A percentile compares a stretch with the other conserved stretches of the same genome.
Evolutionary conservation across 2,113 vertebrate genomes (phyloP).

Genomic region (Corydoras maculifer): DNA sequence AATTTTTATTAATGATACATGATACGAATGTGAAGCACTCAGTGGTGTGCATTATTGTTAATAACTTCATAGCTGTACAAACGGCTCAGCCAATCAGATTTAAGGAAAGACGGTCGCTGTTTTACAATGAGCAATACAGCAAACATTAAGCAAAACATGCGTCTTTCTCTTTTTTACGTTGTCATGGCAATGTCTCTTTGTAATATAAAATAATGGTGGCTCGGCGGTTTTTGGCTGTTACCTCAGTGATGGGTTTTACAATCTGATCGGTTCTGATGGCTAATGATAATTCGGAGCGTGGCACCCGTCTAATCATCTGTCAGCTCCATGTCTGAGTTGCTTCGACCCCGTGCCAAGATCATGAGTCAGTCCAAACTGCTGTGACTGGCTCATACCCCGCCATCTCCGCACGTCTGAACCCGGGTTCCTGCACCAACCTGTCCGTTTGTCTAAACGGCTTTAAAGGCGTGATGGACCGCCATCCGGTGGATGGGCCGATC

Average conservation of each 20-base stretch:
- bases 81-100: no score
- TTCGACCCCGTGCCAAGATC: constrained; percentile 18
- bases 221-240: background rate
- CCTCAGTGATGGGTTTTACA: background rate
- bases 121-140: no score
- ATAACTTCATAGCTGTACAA: no score
- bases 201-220: no score
- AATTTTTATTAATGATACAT: no score
- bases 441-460: constrained; percentile 1
- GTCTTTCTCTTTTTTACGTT: no score
- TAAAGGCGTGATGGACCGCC: constrained; percentile 23
- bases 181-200: no score
- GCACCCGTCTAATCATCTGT: constrained; percentile 8
- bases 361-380: constrained; percentile 22
- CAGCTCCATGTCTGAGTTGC: constrained; percentile 7
- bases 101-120: no score
- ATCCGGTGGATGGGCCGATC: constrained; percentile 24
- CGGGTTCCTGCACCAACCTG: constrained; percentile 24
- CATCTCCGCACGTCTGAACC: constrained; percentile 22
- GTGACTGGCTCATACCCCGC: constrained; percentile 3
- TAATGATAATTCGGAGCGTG: constrained; percentile 3
- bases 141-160: no score
- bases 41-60: no score
- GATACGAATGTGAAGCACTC: no score
- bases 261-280: background rate